phyloP scores from a whole-genome alignment of 2,888 invertebrate species.

The Mamestra brassicae region DNA sequence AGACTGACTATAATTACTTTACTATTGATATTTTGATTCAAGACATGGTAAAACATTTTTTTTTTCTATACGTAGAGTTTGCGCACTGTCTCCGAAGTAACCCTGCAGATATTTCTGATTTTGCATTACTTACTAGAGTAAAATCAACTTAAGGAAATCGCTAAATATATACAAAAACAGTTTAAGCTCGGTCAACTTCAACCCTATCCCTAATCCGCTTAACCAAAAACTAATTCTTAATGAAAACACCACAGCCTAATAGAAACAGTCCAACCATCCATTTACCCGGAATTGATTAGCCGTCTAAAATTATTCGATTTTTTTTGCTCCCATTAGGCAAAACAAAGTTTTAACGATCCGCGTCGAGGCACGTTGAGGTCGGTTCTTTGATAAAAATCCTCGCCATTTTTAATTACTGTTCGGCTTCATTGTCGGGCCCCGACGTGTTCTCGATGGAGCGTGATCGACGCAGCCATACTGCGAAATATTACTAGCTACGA shows the following conservation, averaged over 20 bases:
- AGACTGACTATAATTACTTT: too few relatives aligned
- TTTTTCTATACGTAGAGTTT: too few relatives aligned
- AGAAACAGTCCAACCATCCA: conserved; percentile 11
- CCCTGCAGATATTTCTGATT: too few relatives aligned
- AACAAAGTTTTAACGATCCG: conserved; percentile 77
- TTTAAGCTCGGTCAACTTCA: neutral
- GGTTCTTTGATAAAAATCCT: conserved; percentile 74
- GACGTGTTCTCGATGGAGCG: conserved; percentile 77
- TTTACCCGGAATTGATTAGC: conserved; percentile 28
- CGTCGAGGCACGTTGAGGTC: conserved; percentile 52
- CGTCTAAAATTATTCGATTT: conserved; percentile 36
- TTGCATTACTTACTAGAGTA: too few relatives aligned
- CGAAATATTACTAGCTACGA: conserved; percentile 58
- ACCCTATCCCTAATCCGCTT: neutral
- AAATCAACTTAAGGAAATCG: neutral
- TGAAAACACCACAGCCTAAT: conserved; percentile 4
- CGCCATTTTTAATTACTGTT: conserved; percentile 87
- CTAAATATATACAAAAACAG: neutral
- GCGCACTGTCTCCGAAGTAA: too few relatives aligned
- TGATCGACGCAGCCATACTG: conserved; percentile 69
- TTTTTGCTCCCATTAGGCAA: conserved; percentile 63
- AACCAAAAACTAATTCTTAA: conserved; percentile 4
- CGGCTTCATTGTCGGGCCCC: conserved; percentile 79
- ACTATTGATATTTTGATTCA: too few relatives aligned
- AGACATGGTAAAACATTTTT: too few relatives aligned